phyloP scores from a whole-genome alignment of 2,888 invertebrate genomes.

The Aphrophora alni region DNA sequence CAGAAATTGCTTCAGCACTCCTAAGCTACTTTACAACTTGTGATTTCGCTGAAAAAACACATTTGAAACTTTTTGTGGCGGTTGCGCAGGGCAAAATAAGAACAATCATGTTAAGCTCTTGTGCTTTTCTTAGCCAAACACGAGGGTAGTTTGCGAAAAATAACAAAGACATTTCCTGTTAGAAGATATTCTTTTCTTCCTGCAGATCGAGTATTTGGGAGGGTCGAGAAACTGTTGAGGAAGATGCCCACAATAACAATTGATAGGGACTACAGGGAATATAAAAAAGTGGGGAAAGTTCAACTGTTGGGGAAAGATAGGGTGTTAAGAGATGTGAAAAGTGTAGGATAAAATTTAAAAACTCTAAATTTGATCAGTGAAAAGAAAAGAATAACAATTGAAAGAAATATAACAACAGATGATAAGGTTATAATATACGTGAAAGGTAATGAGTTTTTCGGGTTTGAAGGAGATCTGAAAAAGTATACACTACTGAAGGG shows the following conservation, averaged over 20 bases:
- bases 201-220: constrained; percentile 23
- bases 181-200: constrained; percentile 11
- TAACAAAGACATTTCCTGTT: not conserved
- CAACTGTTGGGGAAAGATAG: no score
- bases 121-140: not conserved
- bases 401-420: no score
- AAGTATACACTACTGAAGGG: no score
- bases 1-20: not conserved
- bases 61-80: constrained; percentile 1
- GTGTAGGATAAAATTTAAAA: no score
- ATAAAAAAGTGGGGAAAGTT: no score
- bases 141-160: not conserved
- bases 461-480: no score
- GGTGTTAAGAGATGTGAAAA: no score
- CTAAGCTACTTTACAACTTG: not conserved
- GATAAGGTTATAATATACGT: no score
- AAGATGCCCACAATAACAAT: not conserved
- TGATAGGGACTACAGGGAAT: not conserved
- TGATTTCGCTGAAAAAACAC: not conserved
- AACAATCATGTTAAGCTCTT: constrained; percentile 2
- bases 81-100: constrained; percentile 18
- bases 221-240: constrained; percentile 21
- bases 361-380: no score
- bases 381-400: no score
- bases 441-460: no score